Conservation (phyloP, 2,797 vertebrate species). For the Poeciliopsis infans region DNA sequence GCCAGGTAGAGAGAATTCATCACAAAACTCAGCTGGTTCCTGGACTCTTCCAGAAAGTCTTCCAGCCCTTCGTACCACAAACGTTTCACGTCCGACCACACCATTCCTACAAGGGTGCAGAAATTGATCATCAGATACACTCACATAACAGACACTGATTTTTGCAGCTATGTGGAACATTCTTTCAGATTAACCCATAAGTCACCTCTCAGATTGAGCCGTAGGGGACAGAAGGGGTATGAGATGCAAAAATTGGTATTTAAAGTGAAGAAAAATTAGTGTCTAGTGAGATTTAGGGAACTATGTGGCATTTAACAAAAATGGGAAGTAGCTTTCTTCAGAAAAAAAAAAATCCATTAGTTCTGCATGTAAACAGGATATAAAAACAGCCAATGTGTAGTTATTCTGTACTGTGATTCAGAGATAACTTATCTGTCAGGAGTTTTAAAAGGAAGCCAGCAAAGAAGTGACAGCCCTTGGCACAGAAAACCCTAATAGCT, state of each 20-base stretch:
- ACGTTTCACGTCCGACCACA: slow-evolving; percentile 98
- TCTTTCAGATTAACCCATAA: slow-evolving; percentile 45
- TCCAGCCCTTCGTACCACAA: slow-evolving; percentile 98
- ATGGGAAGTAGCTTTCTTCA: slow-evolving; percentile 12
- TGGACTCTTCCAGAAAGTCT: slow-evolving; percentile 96
- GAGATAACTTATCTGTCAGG: not conserved
- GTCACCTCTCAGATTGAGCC: slow-evolving; percentile 37
- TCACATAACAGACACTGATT: slow-evolving; percentile 8
- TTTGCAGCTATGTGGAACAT: slow-evolving; percentile 36
- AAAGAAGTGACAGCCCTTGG: not conserved
- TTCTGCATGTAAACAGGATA: slow-evolving; percentile 5
- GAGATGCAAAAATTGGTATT: slow-evolving; percentile 29
- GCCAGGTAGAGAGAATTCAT: slow-evolving; percentile 99
- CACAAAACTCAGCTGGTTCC: slow-evolving; percentile 98
- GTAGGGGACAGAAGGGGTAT: slow-evolving; percentile 25
- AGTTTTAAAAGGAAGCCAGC: slow-evolving; percentile 18
- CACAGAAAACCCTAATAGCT: slow-evolving; percentile 5
- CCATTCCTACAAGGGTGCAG: slow-evolving; percentile 87
- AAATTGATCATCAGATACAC: slow-evolving; percentile 24
- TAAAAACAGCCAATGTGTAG: not conserved
- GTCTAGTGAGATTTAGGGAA: slow-evolving; percentile 44
- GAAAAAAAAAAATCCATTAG: slow-evolving; percentile 1
- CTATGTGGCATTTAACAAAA: slow-evolving; percentile 43
- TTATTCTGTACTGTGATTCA: not conserved
- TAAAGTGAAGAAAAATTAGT: slow-evolving; percentile 41